Base-by-base conservation (phyloP, 2,113 vertebrate species). In the Macquaria ambigua region DNA sequence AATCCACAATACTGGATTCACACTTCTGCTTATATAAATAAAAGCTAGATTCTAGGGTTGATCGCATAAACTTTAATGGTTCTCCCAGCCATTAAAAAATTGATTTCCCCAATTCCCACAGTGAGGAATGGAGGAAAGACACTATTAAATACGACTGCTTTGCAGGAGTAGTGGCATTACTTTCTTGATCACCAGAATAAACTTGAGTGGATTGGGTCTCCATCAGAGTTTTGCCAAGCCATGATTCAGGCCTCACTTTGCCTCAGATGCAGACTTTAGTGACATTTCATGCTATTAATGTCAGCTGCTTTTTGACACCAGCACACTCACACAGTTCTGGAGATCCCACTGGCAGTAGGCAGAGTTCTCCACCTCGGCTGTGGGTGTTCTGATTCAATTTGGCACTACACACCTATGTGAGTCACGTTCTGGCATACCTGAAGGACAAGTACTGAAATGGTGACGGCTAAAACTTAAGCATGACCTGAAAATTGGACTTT, bases 291-390 rank as follows among this genome's bases (percentile, higher is more conserved):
- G 76, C 58, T 61, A 21, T 61, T 82, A 41, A 81, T 79, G 79
- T 82, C 76, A 77, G 66, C 34, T 81, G 63, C 63, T 59, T 69
- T 70, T 53, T 77, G 50, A 87, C 85, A 87, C 70, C 70, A 37
- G 55, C 62, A 75, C 70, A 37, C 43, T 68, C 70, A 43, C 68
- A 56, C 41, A 46, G 43, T 53, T 68, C 37, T 25, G 63, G 9
- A 21, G 48, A 74, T 62, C 25, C 55, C 73, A 50, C 34, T 15
- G 21, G 66, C 82, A 56, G 63, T 23, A 56, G 58, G 39, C 77
- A 46, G 64, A 61, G 67, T 48, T 67, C 16, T 55, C 53, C 50
- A 50, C 20, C 64, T 71, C 9, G 8, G 4, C 59, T 67, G 72
- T 50, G 70, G 53, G 64, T 43, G 80, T 15, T 58, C 16, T 80